phyloP scores from a whole-genome alignment of 2,888 invertebrate species.

The Salpingus planirostris region DNA sequence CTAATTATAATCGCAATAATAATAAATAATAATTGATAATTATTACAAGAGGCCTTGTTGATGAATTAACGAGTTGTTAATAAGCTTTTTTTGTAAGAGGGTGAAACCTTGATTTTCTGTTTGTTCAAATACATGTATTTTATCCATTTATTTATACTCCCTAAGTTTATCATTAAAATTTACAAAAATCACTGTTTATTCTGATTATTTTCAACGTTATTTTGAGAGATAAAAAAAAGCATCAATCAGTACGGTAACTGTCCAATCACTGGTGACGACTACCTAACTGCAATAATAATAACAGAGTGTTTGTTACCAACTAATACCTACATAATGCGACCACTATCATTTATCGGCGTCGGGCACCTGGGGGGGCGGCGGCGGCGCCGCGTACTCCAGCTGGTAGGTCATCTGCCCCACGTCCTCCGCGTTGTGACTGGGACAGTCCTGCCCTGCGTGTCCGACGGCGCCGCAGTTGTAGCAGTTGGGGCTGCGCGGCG shows the following conservation, averaged over 20 bases:
- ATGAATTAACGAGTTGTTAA: too few relatives aligned
- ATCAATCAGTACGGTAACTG: too few relatives aligned
- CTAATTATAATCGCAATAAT: too few relatives aligned
- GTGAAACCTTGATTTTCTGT: too few relatives aligned
- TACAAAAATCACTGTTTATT: too few relatives aligned
- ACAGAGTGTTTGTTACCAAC: not conserved
- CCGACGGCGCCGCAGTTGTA: constrained; percentile 86
- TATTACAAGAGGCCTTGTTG: constrained; percentile 6
- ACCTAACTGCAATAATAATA: too few relatives aligned
- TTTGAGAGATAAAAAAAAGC: too few relatives aligned
- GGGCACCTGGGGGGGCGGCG: constrained; percentile 23
- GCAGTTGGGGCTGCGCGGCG: constrained; percentile 57
- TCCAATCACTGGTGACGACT: constrained; percentile 20
- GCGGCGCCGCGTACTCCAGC: constrained; percentile 48
- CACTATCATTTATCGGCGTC: constrained; percentile 25
- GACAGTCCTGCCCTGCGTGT: constrained; percentile 80
- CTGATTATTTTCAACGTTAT: too few relatives aligned
- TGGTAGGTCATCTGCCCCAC: constrained; percentile 68
- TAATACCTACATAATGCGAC: constrained; percentile 4
- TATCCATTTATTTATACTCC: too few relatives aligned
- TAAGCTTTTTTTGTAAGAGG: too few relatives aligned
- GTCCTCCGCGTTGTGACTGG: constrained; percentile 87
- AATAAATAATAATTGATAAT: constrained; percentile 7
- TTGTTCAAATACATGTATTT: too few relatives aligned
- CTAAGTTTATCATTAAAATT: too few relatives aligned